phyloP scores from a whole-genome alignment of 2,797 vertebrate species.

The Astyanax mexicanus region DNA sequence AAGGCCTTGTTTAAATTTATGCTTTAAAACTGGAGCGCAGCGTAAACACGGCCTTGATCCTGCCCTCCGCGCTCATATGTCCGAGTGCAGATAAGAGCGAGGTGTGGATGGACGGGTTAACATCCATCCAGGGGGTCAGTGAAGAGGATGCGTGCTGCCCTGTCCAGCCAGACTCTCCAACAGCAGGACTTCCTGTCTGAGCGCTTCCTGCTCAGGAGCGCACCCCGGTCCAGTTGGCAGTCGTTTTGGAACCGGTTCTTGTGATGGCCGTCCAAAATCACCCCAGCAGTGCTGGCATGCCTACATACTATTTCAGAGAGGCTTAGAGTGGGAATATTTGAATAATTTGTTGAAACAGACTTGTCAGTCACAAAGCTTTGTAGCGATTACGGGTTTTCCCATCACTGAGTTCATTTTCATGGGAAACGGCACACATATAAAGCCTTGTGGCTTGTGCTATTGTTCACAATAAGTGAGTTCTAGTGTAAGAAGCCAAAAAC shows the following conservation, averaged over 20 bases:
- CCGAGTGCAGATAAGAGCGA: constrained; percentile 39
- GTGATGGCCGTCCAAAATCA: constrained; percentile 41
- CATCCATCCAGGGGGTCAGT: constrained; percentile 34
- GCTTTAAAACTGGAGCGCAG: neutral
- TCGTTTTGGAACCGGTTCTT: constrained; percentile 34
- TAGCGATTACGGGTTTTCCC: neutral
- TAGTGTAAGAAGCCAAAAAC: neutral
- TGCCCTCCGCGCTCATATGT: constrained; percentile 20
- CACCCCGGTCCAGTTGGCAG: constrained; percentile 48
- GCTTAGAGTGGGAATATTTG: constrained; percentile 33
- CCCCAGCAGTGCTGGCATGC: constrained; percentile 49
- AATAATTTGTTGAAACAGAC: constrained; percentile 33
- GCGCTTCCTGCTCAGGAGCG: constrained; percentile 52
- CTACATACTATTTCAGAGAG: constrained; percentile 4
- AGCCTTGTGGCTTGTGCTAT: neutral
- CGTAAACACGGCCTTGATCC: constrained; percentile 38
- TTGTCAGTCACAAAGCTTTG: constrained; percentile 6
- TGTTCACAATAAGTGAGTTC: neutral
- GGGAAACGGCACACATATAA: constrained; percentile 9
- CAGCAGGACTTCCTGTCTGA: constrained; percentile 54
- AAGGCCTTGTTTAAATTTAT: neutral
- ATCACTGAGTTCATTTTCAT: neutral
- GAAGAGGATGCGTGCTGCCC: constrained; percentile 49
- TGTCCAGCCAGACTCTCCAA: constrained; percentile 33
- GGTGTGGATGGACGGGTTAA: constrained; percentile 47